Conservation (phyloP, 2,888 invertebrate species). For the Scrobipalpa atriplicella region DNA sequence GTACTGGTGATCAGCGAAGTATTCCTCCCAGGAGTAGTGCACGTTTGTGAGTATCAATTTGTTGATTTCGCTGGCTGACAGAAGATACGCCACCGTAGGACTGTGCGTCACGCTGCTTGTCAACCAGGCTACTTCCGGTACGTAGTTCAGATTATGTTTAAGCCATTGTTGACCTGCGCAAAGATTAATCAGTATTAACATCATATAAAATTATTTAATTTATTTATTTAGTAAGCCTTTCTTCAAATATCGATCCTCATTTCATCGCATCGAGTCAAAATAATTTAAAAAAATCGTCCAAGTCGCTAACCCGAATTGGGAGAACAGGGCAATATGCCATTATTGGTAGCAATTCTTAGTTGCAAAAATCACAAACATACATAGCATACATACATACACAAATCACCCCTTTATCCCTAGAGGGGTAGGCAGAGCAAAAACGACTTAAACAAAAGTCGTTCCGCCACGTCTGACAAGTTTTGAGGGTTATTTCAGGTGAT, state of each 20-base stretch:
- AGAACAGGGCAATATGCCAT: no score
- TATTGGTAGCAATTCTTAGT: no score
- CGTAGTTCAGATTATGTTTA: conserved; percentile 89
- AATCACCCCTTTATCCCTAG: no score
- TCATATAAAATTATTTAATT: no score
- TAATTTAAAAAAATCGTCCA: neutral
- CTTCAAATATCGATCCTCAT: neutral
- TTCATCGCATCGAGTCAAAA: no score
- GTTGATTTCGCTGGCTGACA: conserved; percentile 89
- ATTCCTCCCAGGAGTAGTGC: conserved; percentile 97
- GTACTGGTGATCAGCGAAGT: conserved; percentile 92
- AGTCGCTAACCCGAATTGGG: neutral
- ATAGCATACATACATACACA: no score
- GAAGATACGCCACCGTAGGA: conserved; percentile 93
- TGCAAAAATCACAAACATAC: no score
- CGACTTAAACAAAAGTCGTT: no score
- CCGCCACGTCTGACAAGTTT: no score
- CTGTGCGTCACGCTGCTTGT: conserved; percentile 98
- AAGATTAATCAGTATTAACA: neutral
- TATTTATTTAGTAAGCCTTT: neutral
- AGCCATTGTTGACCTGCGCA: conserved; percentile 93
- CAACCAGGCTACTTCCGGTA: conserved; percentile 93
- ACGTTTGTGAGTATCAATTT: conserved; percentile 94
- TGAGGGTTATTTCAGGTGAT: no score
- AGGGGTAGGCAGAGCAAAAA: no score